phyloP scores from a whole-genome alignment of 2,113 vertebrate species.

The Melozone crissalis region DNA sequence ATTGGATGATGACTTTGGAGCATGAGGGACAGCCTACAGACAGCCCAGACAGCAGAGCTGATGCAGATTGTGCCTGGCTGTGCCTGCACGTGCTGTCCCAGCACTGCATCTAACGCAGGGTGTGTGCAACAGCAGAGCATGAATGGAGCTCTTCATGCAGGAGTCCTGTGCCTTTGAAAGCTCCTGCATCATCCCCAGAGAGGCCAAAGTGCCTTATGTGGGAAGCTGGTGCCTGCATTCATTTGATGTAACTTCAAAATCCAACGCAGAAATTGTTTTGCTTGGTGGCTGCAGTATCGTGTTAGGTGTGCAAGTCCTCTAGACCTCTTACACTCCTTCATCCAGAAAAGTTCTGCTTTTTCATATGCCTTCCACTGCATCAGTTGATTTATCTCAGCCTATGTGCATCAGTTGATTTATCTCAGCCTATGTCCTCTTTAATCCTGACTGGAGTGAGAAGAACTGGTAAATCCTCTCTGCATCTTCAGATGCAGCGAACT shows the following conservation, averaged over 20 bases:
- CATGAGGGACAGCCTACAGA: background rate
- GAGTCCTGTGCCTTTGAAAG: background rate
- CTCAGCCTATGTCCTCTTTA: background rate
- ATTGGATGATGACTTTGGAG: background rate
- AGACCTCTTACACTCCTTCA: background rate
- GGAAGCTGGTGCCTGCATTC: background rate
- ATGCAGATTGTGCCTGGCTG: background rate
- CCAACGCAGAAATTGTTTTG: background rate
- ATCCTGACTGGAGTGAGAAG: background rate
- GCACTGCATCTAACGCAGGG: too few species aligned
- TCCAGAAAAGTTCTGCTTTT: background rate
- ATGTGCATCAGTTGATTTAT: too few species aligned
- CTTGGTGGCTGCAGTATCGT: background rate
- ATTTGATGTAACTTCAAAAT: background rate
- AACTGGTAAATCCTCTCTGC: background rate
- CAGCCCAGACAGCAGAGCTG: background rate
- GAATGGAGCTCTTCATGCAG: background rate
- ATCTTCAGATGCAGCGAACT: background rate
- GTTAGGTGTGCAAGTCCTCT: background rate
- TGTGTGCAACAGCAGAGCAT: background rate
- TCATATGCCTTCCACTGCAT: background rate
- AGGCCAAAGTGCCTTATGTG: background rate
- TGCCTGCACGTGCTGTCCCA: background rate
- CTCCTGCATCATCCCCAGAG: rapidly evolving
- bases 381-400: background rate